These are phyloP conservation scores for Cheilinus undulatus DNA, from an alignment of 2,113 vertebrate genomes.

Conservation along the genomic window DNA sequence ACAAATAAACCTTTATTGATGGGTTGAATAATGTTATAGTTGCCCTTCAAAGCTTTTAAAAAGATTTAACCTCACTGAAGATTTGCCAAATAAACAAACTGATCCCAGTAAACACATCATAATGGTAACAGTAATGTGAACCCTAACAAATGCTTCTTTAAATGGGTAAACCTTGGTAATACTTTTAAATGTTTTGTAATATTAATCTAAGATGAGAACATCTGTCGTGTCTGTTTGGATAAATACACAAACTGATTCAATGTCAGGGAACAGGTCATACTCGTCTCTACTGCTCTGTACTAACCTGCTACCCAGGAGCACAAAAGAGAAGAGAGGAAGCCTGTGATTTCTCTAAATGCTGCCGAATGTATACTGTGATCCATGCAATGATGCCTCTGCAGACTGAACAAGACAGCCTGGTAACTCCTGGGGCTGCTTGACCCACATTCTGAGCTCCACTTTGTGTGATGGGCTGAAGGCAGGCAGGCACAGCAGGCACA, in stretches of 20 bases:
- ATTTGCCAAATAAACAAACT: no score
- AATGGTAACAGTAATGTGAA: background rate
- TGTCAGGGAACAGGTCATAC: background rate
- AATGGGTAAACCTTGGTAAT: background rate
- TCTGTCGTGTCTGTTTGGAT: background rate
- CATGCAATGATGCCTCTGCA: conserved; percentile 35
- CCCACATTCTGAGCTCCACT: conserved; percentile 76
- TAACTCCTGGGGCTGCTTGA: conserved; percentile 75
- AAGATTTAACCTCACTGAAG: background rate
- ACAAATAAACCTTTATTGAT: background rate
- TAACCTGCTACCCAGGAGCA: background rate
- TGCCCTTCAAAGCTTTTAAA: background rate
- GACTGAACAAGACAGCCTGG: conserved; percentile 34
- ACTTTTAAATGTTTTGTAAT: background rate
- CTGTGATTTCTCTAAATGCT: conserved; percentile 19
- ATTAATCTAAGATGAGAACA: background rate
- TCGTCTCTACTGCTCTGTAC: background rate
- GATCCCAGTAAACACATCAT: background rate
- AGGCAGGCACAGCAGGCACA: conserved; percentile 61
- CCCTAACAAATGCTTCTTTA: background rate
- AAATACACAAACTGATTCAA: background rate
- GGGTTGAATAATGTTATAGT: background rate
- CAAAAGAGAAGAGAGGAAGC: background rate
- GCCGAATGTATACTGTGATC: conserved; percentile 27
- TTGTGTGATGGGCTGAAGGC: conserved; percentile 68